A percentile compares a stretch with the other conserved stretches of the same genome.
phyloP scores from a whole-genome alignment of 64 coral and sea anemone species.

The Acropora tenuis region DNA sequence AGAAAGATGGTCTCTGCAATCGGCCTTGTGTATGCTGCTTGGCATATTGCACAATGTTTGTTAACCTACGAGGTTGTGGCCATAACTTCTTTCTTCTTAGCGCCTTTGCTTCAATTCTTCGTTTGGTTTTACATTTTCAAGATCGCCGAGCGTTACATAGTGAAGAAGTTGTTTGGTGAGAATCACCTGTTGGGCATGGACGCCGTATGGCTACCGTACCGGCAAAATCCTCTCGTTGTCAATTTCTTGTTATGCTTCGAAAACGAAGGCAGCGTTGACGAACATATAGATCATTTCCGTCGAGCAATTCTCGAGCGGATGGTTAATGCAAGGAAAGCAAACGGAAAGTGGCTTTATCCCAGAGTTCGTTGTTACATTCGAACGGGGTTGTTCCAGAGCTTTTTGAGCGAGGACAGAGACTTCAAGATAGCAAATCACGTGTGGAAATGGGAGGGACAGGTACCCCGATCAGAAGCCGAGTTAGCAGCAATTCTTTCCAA shows the following conservation, averaged over 20 bases:
- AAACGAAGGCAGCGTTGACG: neutral
- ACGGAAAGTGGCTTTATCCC: constrained; percentile 62
- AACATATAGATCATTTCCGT: constrained; percentile 51
- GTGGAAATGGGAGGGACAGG: constrained; percentile 62
- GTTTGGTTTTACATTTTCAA: constrained; percentile 69
- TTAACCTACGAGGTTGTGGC: constrained; percentile 2
- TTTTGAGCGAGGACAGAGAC: constrained; percentile 78
- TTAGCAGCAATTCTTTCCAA: constrained; percentile 72
- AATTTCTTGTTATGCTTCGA: constrained; percentile 42
- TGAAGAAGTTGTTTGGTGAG: neutral
- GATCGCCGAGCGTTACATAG: constrained; percentile 53
- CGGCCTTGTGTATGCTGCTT: neutral
- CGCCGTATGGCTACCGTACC: constrained; percentile 55
- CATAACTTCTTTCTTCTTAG: neutral
- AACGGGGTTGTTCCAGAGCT: constrained; percentile 89
- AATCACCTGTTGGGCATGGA: constrained; percentile 68
- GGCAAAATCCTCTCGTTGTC: constrained; percentile 37
- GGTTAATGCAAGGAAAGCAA: constrained; percentile 47
- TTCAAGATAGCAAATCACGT: constrained; percentile 91
- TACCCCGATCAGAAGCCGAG: constrained; percentile 79
- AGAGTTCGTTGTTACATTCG: constrained; percentile 59
- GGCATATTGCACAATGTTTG: constrained; percentile 64
- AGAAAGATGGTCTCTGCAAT: too few species aligned
- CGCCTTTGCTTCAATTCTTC: constrained; percentile 45
- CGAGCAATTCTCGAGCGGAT: constrained; percentile 58